Evolutionary conservation across 2,888 invertebrate species (phyloP).

Genomic region (Cremastinae sp.): DNA sequence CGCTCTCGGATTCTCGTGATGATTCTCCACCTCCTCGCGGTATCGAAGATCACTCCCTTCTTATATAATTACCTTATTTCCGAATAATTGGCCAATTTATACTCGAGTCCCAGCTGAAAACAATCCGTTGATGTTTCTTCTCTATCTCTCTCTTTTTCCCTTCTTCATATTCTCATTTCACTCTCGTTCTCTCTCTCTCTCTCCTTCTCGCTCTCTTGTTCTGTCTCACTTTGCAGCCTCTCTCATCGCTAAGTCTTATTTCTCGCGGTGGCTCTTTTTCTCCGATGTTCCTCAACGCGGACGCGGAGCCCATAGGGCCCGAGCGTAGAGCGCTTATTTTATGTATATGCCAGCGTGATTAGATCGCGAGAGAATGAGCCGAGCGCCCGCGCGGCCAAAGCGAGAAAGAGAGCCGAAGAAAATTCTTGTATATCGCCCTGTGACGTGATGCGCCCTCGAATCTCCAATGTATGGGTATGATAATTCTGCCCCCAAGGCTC

Average conservation of each 20-base stretch:
- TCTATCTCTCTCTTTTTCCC: constrained; percentile 65
- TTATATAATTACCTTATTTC: constrained; percentile 80
- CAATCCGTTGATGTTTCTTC: constrained; percentile 74
- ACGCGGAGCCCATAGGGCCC: constrained; percentile 75
- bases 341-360: constrained; percentile 80
- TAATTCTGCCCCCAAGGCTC: constrained; percentile 79
- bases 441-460: constrained; percentile 70
- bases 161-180: constrained; percentile 45
- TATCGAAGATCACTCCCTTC: constrained; percentile 79
- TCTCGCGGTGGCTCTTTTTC: constrained; percentile 61
- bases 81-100: constrained; percentile 80
- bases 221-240: constrained; percentile 30
- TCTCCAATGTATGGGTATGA: constrained; percentile 77
- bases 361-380: constrained; percentile 71
- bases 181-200: constrained; percentile 33
- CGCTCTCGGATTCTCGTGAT: constrained; percentile 62
- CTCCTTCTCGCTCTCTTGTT: constrained; percentile 57
- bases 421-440: constrained; percentile 62
- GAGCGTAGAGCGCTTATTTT: constrained; percentile 78
- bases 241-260: constrained; percentile 8
- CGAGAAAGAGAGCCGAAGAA: constrained; percentile 18
- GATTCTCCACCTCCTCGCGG: constrained; percentile 68
- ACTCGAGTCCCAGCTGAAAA: constrained; percentile 80
- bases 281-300: constrained; percentile 69
- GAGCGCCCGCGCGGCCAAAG: constrained; percentile 26